phyloP scores from a whole-genome alignment of 1,140 invertebrate genomes.

The Sarcophaga bullata region DNA sequence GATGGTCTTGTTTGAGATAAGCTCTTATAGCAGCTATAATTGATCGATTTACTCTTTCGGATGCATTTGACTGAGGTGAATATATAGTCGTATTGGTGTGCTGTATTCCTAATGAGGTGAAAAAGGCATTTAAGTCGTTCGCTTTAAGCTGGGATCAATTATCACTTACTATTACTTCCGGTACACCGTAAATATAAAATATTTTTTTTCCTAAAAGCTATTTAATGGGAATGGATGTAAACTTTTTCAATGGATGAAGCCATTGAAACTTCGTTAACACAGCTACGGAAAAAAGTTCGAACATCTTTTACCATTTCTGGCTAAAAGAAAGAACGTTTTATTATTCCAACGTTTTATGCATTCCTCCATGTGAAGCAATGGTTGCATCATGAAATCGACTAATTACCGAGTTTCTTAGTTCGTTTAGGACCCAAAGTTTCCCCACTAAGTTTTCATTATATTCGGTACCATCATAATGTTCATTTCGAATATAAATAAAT shows the following conservation, averaged over 20 bases:
- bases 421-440: background rate
- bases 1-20: constrained; percentile 44
- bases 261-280: constrained; percentile 15
- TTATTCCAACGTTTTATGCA: constrained; percentile 6
- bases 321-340: constrained; percentile 30
- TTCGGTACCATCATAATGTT: constrained; percentile 10
- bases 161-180: constrained; percentile 11
- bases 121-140: background rate
- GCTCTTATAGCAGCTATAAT: constrained; percentile 30
- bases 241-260: background rate
- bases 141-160: constrained; percentile 28
- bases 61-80: constrained; percentile 40
- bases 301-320: constrained; percentile 20
- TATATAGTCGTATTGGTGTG: constrained; percentile 9
- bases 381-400: background rate
- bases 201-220: constrained; percentile 10
- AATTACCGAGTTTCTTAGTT: background rate
- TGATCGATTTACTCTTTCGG: constrained; percentile 39
- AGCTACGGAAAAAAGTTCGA: constrained; percentile 4
- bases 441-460: background rate
- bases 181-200: background rate
- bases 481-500: constrained; percentile 33
- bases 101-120: background rate
- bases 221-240: background rate
- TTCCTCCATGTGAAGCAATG: constrained; percentile 3